Evolutionary conservation across 2,888 invertebrate genomes (phyloP), one percentile per base, ranked within the genome.

Genomic region (Drosophila anceps): DNA sequence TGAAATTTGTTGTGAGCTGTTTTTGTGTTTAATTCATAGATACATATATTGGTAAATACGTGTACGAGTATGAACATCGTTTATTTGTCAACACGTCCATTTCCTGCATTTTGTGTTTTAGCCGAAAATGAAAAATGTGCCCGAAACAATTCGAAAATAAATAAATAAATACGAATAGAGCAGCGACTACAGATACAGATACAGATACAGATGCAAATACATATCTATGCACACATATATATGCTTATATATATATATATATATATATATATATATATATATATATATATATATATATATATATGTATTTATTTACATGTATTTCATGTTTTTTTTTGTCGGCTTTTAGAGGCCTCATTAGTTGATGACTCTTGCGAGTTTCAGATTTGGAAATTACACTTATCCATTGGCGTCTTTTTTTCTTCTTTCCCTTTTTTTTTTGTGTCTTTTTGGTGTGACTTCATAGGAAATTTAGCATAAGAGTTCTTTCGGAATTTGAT

Each of bases 41-140:
- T 73, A 85, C 77, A 88, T 66, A 80, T 69, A 82, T 73, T 55
- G 68, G 71, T 79, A 83, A 72, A 83, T 76, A 81, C 57, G 57
- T 73, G 69, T 65, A 39, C 50, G 64, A 51, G 60, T 59, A 62
- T 43, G 69, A 60, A 75, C 82, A 81, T 87, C 81, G 79, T 84
- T 85, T 85, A 84, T 84, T 84, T 84, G 87, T 88, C 84, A 86
- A 88, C 87, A 88, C 84, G 79, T 88, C 79, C 86, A 77, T 86
- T 86, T 86, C 86, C 86, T 88, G 86, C 84, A 86, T 88, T 84
- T 86, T 88, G 86, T 81, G 72, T 79, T 85, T 87, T 81, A 77
- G 87, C 84, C 84, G 88, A 88, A 86, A 86, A 76, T 82, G 79
- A 84, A 68, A 86, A 69, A 83, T 84, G 79, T 76, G 73, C 69